These are phyloP conservation scores for Aptenodytes patagonicus DNA, from an alignment of 2,113 vertebrate species.

Conservation along the genomic window DNA sequence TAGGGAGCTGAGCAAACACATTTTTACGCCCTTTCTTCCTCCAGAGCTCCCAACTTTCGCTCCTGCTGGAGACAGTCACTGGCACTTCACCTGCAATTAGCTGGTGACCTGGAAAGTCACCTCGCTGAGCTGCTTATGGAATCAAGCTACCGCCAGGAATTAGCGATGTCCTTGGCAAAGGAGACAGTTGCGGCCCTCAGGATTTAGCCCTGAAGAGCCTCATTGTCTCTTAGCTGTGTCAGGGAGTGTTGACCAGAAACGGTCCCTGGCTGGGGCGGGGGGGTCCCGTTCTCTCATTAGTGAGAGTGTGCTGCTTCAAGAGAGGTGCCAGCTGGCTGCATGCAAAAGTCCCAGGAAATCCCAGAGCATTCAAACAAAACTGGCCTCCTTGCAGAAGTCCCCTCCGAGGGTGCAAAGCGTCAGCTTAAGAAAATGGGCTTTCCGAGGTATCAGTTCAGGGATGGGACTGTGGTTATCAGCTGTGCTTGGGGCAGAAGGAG, in stretches of 20 bases:
- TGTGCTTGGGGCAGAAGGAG: not conserved
- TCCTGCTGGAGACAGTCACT: slow-evolving; percentile 13
- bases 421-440: not conserved
- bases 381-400: not conserved
- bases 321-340: not conserved
- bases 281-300: not conserved
- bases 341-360: not conserved
- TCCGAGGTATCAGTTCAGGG: not conserved
- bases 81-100: slow-evolving; percentile 44
- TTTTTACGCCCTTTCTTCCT: not conserved
- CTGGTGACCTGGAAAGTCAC: slow-evolving; percentile 57
- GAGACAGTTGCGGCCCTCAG: not conserved
- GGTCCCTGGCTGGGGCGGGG: not conserved
- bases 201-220: slow-evolving; percentile 49
- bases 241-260: not conserved
- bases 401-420: not conserved
- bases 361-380: not conserved
- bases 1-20: not conserved
- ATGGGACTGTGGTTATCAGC: not conserved
- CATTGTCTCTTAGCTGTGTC: not conserved
- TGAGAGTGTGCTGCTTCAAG: not conserved
- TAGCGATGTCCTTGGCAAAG: slow-evolving; percentile 64
- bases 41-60: slow-evolving; percentile 5
- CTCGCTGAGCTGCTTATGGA: slow-evolving; percentile 48
- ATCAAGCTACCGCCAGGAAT: slow-evolving; percentile 33